These are phyloP conservation scores for Drosophila takahashii DNA, from an alignment of 1,140 invertebrate genomes.

Conservation along the genomic window DNA sequence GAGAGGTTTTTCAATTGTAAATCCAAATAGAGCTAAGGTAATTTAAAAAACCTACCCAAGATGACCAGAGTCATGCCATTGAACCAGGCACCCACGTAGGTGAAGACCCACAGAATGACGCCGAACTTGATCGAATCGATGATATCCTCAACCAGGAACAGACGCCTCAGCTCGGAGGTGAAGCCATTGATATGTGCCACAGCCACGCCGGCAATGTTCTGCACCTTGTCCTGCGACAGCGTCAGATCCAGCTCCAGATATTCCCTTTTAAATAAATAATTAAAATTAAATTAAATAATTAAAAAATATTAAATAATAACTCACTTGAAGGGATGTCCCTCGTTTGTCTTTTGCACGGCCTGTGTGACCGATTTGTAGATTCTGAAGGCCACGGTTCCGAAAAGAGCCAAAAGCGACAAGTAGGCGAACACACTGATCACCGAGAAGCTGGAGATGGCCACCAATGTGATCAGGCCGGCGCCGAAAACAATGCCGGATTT, in stretches of 20 bases:
- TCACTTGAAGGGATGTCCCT: constrained; percentile 99
- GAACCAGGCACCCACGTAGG: constrained; percentile 98
- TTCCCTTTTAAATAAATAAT: too few relatives aligned
- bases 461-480: constrained; percentile 92
- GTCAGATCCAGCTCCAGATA: constrained; percentile 94
- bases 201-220: constrained; percentile 92
- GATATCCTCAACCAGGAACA: constrained; percentile 98
- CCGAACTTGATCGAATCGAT: constrained; percentile 98
- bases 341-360: constrained; percentile 98
- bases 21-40: not conserved
- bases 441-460: constrained; percentile 97
- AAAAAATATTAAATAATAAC: too few relatives aligned
- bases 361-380: constrained; percentile 98
- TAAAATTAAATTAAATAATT: too few relatives aligned
- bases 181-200: constrained; percentile 94
- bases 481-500: constrained; percentile 97
- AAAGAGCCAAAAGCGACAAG: constrained; percentile 92
- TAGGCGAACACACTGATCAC: constrained; percentile 98
- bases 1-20: constrained; percentile 47
- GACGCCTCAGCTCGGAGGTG: constrained; percentile 92
- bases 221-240: constrained; percentile 94
- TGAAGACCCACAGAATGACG: constrained; percentile 96
- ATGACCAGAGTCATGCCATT: constrained; percentile 99
- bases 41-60: constrained; percentile 89
- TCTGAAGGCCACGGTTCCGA: constrained; percentile 95